Evolutionary conservation across 2,113 vertebrate genomes (phyloP).

Genomic region (Platysternon megacephalum): DNA sequence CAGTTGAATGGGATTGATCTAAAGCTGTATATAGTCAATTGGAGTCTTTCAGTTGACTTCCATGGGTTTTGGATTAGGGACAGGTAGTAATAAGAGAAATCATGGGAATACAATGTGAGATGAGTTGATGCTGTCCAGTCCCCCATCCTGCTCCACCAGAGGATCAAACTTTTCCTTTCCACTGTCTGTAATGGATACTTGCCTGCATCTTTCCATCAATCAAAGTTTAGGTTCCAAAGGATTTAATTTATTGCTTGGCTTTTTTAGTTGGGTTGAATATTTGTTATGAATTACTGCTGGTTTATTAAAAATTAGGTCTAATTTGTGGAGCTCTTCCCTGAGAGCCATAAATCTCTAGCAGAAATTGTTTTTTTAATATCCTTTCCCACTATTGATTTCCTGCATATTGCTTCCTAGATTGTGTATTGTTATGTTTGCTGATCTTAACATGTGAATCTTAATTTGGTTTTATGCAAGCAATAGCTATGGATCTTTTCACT

Average conservation of each 20-base stretch:
- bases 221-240: background rate
- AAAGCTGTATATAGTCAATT: fast-evolving
- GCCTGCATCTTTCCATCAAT: background rate
- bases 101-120: background rate
- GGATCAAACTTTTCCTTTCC: background rate
- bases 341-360: background rate
- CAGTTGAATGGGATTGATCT: background rate
- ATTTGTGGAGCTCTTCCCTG: background rate
- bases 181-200: background rate
- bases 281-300: background rate
- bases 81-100: background rate
- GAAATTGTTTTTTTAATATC: background rate
- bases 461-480: background rate
- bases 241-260: fast-evolving
- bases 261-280: background rate
- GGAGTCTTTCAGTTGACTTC: background rate
- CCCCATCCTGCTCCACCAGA: background rate
- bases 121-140: background rate
- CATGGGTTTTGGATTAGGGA: fast-evolving
- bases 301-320: background rate
- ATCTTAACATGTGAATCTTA: background rate
- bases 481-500: background rate
- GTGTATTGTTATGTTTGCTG: background rate
- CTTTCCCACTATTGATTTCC: background rate
- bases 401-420: background rate